Conservation (phyloP, 2,797 vertebrate genomes). For the Remorina albescens region DNA sequence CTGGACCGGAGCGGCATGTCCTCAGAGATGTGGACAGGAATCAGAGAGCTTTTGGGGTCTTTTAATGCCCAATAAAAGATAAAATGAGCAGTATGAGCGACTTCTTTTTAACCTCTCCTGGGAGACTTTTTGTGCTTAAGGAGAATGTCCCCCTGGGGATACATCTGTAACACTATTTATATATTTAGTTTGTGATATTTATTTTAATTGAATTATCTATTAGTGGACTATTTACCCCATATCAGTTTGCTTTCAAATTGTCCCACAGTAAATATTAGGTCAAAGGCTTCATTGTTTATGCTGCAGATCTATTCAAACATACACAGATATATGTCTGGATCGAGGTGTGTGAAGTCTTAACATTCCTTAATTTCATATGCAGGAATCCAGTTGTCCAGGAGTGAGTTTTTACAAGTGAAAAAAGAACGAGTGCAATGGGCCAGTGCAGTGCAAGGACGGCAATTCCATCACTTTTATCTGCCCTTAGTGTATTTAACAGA, state of each 20-base stretch:
- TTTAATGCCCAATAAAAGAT: background rate
- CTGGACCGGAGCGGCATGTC: conserved; percentile 5
- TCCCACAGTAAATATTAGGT: background rate
- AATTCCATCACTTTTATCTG: no score
- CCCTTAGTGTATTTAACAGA: background rate
- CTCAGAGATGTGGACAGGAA: background rate
- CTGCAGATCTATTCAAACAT: no score
- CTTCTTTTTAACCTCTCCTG: background rate
- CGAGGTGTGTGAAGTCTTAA: no score
- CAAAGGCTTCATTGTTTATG: no score
- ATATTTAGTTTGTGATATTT: no score
- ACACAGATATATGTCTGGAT: no score
- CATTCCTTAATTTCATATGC: no score
- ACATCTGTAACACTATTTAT: background rate
- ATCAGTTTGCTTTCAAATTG: background rate
- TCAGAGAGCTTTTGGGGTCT: background rate
- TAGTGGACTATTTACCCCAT: background rate
- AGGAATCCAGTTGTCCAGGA: no score
- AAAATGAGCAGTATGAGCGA: background rate
- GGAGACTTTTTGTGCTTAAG: background rate
- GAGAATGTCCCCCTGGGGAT: background rate
- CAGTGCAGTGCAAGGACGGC: no score
- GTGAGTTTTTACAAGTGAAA: no score
- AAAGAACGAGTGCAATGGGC: no score
- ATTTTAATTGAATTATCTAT: no score